Evolutionary conservation across 2,797 vertebrate species (phyloP), one percentile per base, ranked within the genome.

Genomic region (Malurus leucopterus): DNA sequence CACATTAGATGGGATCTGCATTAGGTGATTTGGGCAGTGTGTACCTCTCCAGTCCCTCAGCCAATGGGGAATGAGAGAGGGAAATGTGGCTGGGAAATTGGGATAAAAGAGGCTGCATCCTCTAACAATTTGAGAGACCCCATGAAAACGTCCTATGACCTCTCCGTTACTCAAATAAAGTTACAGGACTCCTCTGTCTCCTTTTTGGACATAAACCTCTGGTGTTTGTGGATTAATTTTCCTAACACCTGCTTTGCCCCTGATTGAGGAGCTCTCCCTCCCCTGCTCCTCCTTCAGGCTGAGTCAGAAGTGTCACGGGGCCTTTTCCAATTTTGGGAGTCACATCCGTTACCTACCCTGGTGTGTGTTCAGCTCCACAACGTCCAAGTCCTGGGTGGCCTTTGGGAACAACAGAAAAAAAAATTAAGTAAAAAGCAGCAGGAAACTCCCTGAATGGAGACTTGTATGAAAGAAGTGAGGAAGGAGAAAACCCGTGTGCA

Each of bases 221-320:
- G 36, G 36, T 36, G 36, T 36, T 36, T 36, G 36, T 36, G 36
- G 36, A 36, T 36, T 36, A 36, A 36, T 36, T 36, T 36, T 36
- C 36, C 36, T 36, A 36, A 36, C 36, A 36, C 16, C 75, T 51
- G 19, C 12, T 32, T 71, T 68, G 26, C 32, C 30, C 40, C 46
- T 13, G 14, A 4, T 8, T 10, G 24, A 11, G 36, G 43, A 69
- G 22, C 2, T 36, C 43, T 65, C 49, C 27, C 16, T 67, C 8
- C 20, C 51, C 40, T 79, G 32, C 15, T 16, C 47, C 55, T 32
- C 43, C 30, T 85, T 6, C 62, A 47, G 41, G 14, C 4, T 21
- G 32, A 41, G 20, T 15, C 54, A 43, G 29, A 26, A 34, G 6
- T 74, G 26, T 15, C 76, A 80, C 0, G 0, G n/a, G 6, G 4